Evolutionary conservation across 2,113 vertebrate species (phyloP), one percentile per base, ranked within the genome.

Genomic region (Actinemys pallida): DNA sequence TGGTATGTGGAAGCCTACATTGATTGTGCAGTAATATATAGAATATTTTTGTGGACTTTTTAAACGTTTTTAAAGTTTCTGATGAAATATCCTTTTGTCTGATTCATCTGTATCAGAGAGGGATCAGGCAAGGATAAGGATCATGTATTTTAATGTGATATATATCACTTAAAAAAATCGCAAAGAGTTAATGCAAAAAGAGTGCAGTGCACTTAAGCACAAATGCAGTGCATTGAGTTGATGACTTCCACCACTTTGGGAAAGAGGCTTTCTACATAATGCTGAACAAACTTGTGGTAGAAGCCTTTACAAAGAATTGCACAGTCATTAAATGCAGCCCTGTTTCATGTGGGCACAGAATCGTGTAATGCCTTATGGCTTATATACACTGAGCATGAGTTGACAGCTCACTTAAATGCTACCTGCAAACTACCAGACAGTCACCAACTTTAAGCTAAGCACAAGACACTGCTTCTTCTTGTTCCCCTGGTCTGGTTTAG

Each of bases 101-200:
- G 97, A 97, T 98, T 98, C 96, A 87, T 90, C 93, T 97, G 53
- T 96, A 94, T 98, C 96, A 97, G 96, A 96, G 96, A 98, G 97
- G 96, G 95, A 98, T 97, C 96, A 93, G 93, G 96, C 97, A 98
- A 96, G 94, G 91, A 95, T 92, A 92, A 94, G 93, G 94, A 90
- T 96, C 96, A 97, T 97, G 94, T 98, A 97, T 97, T 98, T 96
- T 95, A 89, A 96, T 95, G 81, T 91, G 83, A 93, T 96, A 29
- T 31, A 19, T 93, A 59, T 88, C 82, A 88, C 88, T 93, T 88
- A 81, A 86, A 84, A 86, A 92, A 92, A 90, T 90, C 65, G 72
- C 84, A 89, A 69, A 52, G 29, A 17, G 29, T 45, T 84, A 35
- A 90, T 92, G 89, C 81, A 91, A 39, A 85, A 92, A 91, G 54